Base-by-base conservation (phyloP, 1,140 invertebrate species). In the Drosophila miranda region DNA sequence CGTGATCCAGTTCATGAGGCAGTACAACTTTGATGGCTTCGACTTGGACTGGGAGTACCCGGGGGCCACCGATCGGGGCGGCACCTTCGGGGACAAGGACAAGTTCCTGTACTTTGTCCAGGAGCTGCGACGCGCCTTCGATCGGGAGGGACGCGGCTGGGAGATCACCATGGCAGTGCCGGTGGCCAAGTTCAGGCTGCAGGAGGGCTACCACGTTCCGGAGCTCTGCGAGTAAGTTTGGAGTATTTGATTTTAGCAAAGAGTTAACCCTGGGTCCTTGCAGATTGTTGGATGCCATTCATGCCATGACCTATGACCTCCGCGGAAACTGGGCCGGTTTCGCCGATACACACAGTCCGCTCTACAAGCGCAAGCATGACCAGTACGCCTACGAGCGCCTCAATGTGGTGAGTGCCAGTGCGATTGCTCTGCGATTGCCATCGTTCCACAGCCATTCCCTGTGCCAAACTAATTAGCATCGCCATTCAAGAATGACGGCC, bases 281-380 rank as follows among this genome's bases (percentile, higher is more conserved):
- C 21, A 70, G 74, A 43, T 43, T 93, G 28, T 62, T 97, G 14
- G 96, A 97, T 88, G 96, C 95, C 4, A 94, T 97, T 52, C 96
- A 97, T 82, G 95, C 96, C 9, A 98, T 98, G 97, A 93, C 96
- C 0, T 98, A 98, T 88, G 97, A 98, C 92, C 92, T 98, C 14
- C 93, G 97, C 70, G 97, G 97, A 23, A 97, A 97, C 78, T 98
- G 97, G 97, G 97, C 96, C 6, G 96, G 96, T 42, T 96, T 96
- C 75, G 97, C 97, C 1, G 96, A 97, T 82, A 94, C 95, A 0
- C 96, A 97, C 82, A 97, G 96, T 79, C 95, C 96, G 3, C 92
- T 97, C 0, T 97, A 96, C 80, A 95, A 94, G 86, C 91, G 96
- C 60, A 95, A 96, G 0, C 95, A 96, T 73, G 96, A 97, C 91